Evolutionary conservation across 2,113 vertebrate genomes (phyloP).

Genomic region (Microtus pennsylvanicus): DNA sequence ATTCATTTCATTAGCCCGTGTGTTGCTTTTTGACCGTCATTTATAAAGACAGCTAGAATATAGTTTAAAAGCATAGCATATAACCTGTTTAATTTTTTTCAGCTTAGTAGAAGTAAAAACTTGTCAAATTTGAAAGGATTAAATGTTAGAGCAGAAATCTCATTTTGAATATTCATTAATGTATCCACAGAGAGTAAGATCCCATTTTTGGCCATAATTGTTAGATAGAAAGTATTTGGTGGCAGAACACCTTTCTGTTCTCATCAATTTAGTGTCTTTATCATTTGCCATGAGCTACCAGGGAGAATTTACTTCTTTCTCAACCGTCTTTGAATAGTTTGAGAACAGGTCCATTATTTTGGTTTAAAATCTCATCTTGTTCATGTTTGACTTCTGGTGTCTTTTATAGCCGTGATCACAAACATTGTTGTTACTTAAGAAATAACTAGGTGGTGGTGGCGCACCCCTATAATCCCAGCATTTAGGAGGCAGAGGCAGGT

Average conservation of each 20-base stretch:
- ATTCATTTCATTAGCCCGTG: not conserved
- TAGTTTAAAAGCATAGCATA: slow-evolving; percentile 2
- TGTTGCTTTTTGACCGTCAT: slow-evolving; percentile 9
- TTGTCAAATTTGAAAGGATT: slow-evolving; percentile 28
- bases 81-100: slow-evolving; percentile 5
- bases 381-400: not conserved
- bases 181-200: slow-evolving; percentile 12
- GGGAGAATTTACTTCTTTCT: too few species aligned
- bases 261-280: not conserved
- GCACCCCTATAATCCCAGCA: too few species aligned
- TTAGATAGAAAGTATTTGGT: not conserved
- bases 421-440: not conserved
- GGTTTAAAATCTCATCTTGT: not conserved
- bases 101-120: not conserved
- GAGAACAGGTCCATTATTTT: slow-evolving; percentile 7
- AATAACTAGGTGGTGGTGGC: too few species aligned
- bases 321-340: not conserved
- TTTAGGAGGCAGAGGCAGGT: too few species aligned
- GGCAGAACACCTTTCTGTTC: not conserved
- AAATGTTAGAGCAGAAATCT: slow-evolving; percentile 38
- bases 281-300: not conserved
- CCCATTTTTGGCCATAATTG: not conserved
- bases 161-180: not conserved
- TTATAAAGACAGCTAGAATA: slow-evolving; percentile 32
- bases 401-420: not conserved